A percentile compares a stretch with the other conserved stretches of the same genome.
These are phyloP conservation scores for Nothura maculosa DNA, from an alignment of 2,797 vertebrate species.

Conservation along the genomic window DNA sequence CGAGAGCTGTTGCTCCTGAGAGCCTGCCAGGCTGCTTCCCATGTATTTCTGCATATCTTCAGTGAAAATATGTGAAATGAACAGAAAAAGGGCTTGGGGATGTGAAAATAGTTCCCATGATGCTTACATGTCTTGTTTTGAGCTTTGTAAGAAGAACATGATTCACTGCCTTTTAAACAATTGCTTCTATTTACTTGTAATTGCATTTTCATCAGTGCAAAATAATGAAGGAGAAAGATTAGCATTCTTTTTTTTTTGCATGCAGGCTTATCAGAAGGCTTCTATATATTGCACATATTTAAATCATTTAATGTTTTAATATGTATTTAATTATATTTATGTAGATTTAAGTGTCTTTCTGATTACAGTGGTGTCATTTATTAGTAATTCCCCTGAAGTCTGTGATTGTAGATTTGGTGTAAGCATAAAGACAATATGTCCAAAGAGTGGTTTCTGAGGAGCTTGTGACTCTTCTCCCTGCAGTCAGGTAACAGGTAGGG, in stretches of 20 bases:
- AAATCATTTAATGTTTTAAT: neutral
- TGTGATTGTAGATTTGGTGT: neutral
- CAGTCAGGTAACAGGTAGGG: neutral
- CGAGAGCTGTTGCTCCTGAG: neutral
- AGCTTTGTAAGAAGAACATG: neutral
- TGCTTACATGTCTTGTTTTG: neutral
- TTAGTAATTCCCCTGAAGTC: neutral
- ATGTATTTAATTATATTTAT: neutral
- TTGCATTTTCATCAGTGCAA: conserved; percentile 11
- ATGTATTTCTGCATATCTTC: neutral
- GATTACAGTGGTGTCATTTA: neutral
- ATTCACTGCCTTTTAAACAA: neutral
- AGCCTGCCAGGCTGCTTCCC: neutral
- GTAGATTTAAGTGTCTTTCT: neutral
- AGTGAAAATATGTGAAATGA: neutral
- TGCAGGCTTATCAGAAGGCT: neutral
- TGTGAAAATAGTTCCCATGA: neutral
- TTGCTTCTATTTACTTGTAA: neutral
- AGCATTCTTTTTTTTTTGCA: neutral
- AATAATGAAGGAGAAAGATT: neutral
- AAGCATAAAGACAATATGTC: neutral
- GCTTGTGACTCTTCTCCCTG: neutral
- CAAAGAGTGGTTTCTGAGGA: neutral
- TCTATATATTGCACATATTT: neutral
- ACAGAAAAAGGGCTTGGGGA: neutral